Conservation (phyloP, 2,113 vertebrate genomes). For the Notarius quadriscutis region DNA sequence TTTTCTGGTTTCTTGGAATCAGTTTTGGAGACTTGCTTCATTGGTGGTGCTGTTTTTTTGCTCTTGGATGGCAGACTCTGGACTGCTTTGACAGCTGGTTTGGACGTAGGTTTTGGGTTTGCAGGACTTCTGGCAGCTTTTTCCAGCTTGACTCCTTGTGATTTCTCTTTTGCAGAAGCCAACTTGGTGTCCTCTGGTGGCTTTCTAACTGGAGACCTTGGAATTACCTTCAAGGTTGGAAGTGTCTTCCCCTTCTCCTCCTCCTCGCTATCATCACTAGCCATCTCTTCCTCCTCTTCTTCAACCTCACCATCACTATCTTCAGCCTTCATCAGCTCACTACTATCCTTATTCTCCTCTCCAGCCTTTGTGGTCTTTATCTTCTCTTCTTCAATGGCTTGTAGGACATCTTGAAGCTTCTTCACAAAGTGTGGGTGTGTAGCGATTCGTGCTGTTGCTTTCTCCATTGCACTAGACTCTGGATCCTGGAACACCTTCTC, state of each 20-base stretch:
- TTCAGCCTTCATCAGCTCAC: neutral
- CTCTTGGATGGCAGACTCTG: conserved; percentile 25
- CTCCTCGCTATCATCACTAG: neutral
- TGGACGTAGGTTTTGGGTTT: conserved; percentile 11
- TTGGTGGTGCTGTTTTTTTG: neutral
- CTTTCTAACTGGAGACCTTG: neutral
- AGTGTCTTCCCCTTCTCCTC: neutral
- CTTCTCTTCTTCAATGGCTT: conserved; percentile 28
- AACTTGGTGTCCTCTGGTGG: neutral
- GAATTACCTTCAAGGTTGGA: neutral
- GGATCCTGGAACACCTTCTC: conserved; percentile 83
- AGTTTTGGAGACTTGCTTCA: conserved; percentile 44
- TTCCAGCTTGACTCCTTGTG: neutral
- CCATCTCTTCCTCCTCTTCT: neutral
- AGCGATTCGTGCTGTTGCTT: conserved; percentile 83
- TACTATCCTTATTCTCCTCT: neutral
- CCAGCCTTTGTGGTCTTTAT: conserved; percentile 21
- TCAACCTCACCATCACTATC: neutral
- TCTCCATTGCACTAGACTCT: conserved; percentile 74
- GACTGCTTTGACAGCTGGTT: conserved; percentile 1
- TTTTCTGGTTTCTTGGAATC: neutral
- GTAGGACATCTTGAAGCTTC: conserved; percentile 38
- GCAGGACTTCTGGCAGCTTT: neutral
- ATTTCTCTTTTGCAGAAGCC: neutral
- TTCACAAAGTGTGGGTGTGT: conserved; percentile 66